Evolutionary conservation across 2,113 vertebrate genomes (phyloP).

Genomic region (Illadopsis cleaveri): DNA sequence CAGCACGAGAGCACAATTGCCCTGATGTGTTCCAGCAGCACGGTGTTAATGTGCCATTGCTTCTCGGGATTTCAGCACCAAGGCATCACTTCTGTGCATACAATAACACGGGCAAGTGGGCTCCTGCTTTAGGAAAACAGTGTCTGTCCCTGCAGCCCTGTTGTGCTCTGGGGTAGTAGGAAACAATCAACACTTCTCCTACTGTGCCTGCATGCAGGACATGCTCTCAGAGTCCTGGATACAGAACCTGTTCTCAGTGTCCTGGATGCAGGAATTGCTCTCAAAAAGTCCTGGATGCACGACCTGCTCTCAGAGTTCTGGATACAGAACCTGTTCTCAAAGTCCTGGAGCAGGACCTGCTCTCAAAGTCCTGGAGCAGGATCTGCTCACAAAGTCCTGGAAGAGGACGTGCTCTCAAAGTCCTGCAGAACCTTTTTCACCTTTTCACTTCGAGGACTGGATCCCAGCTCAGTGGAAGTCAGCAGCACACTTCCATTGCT

Average conservation of each 20-base stretch:
- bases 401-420: neutral
- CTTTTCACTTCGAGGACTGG: neutral
- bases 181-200: neutral
- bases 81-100: neutral
- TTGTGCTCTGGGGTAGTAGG: neutral
- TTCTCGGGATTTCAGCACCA: slow-evolving; percentile 37
- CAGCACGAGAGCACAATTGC: neutral
- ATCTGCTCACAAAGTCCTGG: fast-evolving
- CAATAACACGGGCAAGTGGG: neutral
- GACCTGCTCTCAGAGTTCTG: neutral
- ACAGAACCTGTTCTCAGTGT: neutral
- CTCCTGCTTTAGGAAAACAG: neutral
- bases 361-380: neutral
- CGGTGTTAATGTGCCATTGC: slow-evolving; percentile 48
- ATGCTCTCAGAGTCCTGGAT: neutral
- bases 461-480: neutral
- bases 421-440: neutral
- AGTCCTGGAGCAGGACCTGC: neutral
- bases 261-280: neutral
- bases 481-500: neutral
- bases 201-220: neutral
- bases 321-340: neutral
- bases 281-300: neutral
- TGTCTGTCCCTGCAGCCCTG: neutral
- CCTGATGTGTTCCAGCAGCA: neutral